Conservation (phyloP, 2,113 vertebrate genomes). For the Spilogale gracilis region DNA sequence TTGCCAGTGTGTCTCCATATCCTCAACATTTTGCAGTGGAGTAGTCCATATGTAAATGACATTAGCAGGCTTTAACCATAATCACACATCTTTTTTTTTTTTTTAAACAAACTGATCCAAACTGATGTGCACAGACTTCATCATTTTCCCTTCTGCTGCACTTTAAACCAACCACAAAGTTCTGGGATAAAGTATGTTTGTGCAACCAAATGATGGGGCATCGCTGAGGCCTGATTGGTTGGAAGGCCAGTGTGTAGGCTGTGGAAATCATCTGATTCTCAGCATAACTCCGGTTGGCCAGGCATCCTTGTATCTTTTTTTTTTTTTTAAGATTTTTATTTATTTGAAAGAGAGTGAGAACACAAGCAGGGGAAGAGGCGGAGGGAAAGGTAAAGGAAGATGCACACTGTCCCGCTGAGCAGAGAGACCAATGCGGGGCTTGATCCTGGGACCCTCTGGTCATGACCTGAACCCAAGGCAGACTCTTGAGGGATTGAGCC, state of each 20-base stretch:
- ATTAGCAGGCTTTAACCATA: background rate
- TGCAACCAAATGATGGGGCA: background rate
- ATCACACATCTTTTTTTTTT: background rate
- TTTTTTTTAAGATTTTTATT: too few relatives aligned
- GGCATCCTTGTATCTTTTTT: background rate
- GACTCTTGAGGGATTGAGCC: too few relatives aligned
- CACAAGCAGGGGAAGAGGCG: too few relatives aligned
- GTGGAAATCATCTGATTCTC: background rate
- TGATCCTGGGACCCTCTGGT: too few relatives aligned
- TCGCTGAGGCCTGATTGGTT: too few relatives aligned
- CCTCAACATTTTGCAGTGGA: background rate
- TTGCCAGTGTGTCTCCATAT: background rate
- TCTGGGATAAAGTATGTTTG: background rate
- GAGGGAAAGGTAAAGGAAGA: too few relatives aligned
- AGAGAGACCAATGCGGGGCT: too few relatives aligned
- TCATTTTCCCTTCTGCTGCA: background rate
- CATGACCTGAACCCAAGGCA: too few relatives aligned
- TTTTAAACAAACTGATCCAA: background rate
- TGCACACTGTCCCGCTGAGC: too few relatives aligned
- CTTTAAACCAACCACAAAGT: background rate
- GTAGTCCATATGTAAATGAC: background rate
- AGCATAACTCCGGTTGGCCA: background rate
- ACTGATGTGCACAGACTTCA: background rate
- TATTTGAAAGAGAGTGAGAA: too few relatives aligned
- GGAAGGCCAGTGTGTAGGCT: too few relatives aligned